A percentile compares a stretch with the other conserved stretches of the same genome.
Evolutionary conservation across 2,888 invertebrate genomes (phyloP).

Genomic region (Prosapia bicincta): DNA sequence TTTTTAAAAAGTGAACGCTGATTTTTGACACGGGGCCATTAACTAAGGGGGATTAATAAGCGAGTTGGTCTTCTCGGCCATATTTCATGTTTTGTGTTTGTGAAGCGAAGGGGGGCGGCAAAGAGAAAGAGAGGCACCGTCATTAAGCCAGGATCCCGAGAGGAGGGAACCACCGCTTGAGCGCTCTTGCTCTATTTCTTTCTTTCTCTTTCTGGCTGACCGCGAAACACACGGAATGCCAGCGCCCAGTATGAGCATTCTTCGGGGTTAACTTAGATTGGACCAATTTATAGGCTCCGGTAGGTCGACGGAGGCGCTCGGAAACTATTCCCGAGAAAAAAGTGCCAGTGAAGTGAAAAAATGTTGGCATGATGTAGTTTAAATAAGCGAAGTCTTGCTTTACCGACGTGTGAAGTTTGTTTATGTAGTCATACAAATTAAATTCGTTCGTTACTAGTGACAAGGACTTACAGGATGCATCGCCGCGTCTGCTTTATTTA

Average conservation of each 20-base stretch:
- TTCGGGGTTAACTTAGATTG: not conserved
- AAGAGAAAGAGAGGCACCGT: not conserved
- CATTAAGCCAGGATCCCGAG: not conserved
- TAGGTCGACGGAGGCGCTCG: not conserved
- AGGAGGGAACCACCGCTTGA: not conserved
- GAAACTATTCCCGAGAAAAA: no score
- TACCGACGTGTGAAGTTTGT: no score
- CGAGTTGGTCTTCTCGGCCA: not conserved
- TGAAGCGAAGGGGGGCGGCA: not conserved
- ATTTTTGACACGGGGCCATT: not conserved
- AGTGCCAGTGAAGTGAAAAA: no score
- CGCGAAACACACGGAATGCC: not conserved
- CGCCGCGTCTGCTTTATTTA: no score
- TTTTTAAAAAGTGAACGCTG: not conserved
- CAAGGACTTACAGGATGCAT: no score
- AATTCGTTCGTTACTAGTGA: no score
- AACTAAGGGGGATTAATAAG: not conserved
- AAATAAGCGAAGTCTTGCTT: no score
- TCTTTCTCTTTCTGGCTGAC: not conserved
- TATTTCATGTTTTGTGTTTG: not conserved
- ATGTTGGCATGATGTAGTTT: no score
- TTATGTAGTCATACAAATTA: no score
- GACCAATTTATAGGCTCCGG: not conserved
- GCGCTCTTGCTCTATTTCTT: not conserved
- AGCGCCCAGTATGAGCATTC: not conserved